Evolutionary conservation across 37 sponge, comb jelly and placozoan species (phyloP), one percentile per base, ranked within the genome.

Genomic region (Theonella swinhoei): DNA sequence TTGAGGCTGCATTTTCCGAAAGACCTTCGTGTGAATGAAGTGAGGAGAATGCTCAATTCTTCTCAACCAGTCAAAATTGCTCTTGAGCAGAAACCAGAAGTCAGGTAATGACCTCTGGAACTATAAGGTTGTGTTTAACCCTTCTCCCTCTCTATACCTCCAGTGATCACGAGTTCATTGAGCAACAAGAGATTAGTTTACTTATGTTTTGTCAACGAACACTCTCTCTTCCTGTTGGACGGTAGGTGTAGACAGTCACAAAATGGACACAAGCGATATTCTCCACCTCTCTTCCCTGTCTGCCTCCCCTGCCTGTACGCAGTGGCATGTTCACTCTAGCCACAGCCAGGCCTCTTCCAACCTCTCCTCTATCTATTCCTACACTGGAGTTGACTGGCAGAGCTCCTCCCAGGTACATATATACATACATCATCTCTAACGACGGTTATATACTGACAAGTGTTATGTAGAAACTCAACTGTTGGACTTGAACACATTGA

Each of bases 151-250:
- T 43, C 0, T 33, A 3, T 35, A 32, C 65, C 64, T 58, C 30
- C 41, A 93, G 94, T 85, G 97, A 97, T 78, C 95, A 97, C 76
- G 91, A 97, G 25, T 94, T 92, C 59, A 59, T 92, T 24, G 90
- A 96, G 63, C 73, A 79, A 37, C 95, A 96, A 73, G 97, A 94
- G 72, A 47, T 62, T 35, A 83, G 72, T 3, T 87, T 99, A 4
- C 82, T 95, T 23, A 36, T 64, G 31, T 32, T 92, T 24, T 85
- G 86, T 67, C 95, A 94, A 79, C 62, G 99, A 39, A 95, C 99
- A 20, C 92, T 99, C 91, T 87, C 97, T 19, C 89, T 99, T 19
- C 93, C 99, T 35, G 91, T 96, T 41, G 99, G 92, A 4, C 87
- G 95, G 95, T 88, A 36, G 34, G 78, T n/a, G n/a, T 23, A 29